Percentiles rank a stretch among this genome's conserved stretches.
These are phyloP conservation scores for Phalacrocorax aristotelis DNA, from an alignment of 2,113 vertebrate species.

Conservation along the genomic window DNA sequence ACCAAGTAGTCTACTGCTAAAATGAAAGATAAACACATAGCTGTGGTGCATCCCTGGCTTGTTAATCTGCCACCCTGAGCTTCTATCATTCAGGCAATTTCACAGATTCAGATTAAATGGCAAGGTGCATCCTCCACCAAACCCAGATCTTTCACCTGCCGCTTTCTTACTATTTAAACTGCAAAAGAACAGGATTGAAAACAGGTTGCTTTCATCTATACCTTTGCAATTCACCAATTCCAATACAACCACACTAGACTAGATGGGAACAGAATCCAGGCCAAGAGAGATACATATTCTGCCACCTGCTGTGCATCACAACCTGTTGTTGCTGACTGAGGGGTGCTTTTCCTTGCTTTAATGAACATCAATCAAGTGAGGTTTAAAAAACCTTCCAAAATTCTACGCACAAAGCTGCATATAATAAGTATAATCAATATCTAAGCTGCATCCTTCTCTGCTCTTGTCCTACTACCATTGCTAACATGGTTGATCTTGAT, in stretches of 20 bases:
- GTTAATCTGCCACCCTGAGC: not conserved
- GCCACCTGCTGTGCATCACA: not conserved
- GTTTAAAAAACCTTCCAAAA: not conserved
- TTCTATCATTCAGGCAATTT: not conserved
- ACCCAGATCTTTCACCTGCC: not conserved
- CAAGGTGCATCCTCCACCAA: not conserved
- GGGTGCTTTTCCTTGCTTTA: not conserved
- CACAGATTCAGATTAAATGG: not conserved
- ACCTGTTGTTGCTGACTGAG: not conserved
- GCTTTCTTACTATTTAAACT: not conserved
- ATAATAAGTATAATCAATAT: not conserved
- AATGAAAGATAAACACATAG: not conserved
- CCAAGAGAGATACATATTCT: not conserved
- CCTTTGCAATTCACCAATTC: not conserved
- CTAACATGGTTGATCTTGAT: not conserved
- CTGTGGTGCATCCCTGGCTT: not conserved
- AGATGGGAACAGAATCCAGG: not conserved
- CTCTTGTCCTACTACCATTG: not conserved
- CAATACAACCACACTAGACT: not conserved
- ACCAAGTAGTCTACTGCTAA: not conserved
- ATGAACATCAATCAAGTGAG: not conserved
- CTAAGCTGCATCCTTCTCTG: not conserved
- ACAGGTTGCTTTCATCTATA: not conserved
- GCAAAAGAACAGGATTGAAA: not conserved
- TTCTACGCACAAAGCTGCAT: not conserved